Evolutionary conservation across 2,888 invertebrate species (phyloP).

Genomic region (Timema podura): DNA sequence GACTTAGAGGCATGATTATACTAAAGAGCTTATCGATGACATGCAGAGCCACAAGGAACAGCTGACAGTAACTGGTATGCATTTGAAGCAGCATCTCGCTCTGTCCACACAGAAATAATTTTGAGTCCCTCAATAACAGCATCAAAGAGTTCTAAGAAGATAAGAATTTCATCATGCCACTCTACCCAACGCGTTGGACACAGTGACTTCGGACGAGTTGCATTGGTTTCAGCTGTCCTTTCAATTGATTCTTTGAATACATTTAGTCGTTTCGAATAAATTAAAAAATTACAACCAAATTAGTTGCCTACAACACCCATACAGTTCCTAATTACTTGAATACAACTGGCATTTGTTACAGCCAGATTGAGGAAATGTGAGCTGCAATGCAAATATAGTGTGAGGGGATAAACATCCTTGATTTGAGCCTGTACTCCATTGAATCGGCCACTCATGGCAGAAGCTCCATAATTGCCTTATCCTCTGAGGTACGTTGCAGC

Average conservation of each 20-base stretch:
- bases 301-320: constrained; percentile 28
- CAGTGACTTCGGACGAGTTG: not conserved
- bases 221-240: constrained; percentile 4
- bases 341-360: constrained; percentile 32
- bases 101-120: too few relatives aligned
- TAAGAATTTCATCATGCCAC: constrained; percentile 7
- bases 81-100: not conserved
- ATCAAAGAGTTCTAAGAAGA: constrained; percentile 10
- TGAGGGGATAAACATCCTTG: constrained; percentile 22
- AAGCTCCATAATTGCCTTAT: constrained; percentile 36
- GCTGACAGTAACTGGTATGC: not conserved
- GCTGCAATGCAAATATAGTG: constrained; percentile 35
- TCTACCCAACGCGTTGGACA: constrained; percentile 17
- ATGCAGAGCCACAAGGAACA: not conserved
- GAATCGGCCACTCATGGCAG: constrained; percentile 33
- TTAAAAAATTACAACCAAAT: not conserved
- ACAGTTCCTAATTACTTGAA: constrained; percentile 34
- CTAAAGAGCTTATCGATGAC: not conserved
- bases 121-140: constrained; percentile 2
- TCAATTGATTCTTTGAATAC: not conserved
- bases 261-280: constrained; percentile 11
- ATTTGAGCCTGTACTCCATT: constrained; percentile 33
- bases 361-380: constrained; percentile 37
- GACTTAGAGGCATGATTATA: not conserved
- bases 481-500: constrained; percentile 32